Evolutionary conservation across 2,888 invertebrate genomes (phyloP), one percentile per base, ranked within the genome.

Genomic region (Eupithecia vulgata): DNA sequence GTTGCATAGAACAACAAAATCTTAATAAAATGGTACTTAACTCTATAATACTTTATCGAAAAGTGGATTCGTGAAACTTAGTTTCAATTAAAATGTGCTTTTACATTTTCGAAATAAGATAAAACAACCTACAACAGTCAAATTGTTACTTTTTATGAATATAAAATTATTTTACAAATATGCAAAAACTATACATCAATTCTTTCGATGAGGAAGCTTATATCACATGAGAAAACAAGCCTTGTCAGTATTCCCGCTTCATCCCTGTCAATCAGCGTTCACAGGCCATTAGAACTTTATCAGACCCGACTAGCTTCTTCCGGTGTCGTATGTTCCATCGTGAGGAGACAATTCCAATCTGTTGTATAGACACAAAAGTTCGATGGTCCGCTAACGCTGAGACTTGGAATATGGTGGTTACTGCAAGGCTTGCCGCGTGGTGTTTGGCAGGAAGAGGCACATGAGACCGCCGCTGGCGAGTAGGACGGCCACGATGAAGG

Each of bases 371-470:
- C 25, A 61, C 34, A 17, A 34, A 34, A 34, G 34, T 34, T 34
- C 17, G 34, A 64, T n/a, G 35, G 37, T 64, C 62, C 30, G 8
- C 17, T 34, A 17, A 61, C 37, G 37, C 35, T 64, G 12, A 15
- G 25, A 35, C 4, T 25, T 48, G 35, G 35, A 62, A 66, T 67
- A 67, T 70, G 66, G 64, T 30, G 72, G 82, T 88, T 91, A 94
- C 83, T 91, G 87, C 78, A 96, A 92, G 85, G 97, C 97, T 91
- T 97, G 97, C 79, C 97, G 95, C 61, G 98, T 98, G 87, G 98
- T 98, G 93, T 98, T 98, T 84, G 98, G 98, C 91, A 98, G 95
- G 94, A 97, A 96, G 85, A 98, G 95, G 91, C 98, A 97, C 94
- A 97, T 96, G 79, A 98, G 95, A 76, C 98, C 98, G 87, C 98